Percentiles rank a stretch among this genome's conserved stretches.
phyloP scores from a whole-genome alignment of 1,140 invertebrate genomes.

The Brachionus paranguensis region DNA sequence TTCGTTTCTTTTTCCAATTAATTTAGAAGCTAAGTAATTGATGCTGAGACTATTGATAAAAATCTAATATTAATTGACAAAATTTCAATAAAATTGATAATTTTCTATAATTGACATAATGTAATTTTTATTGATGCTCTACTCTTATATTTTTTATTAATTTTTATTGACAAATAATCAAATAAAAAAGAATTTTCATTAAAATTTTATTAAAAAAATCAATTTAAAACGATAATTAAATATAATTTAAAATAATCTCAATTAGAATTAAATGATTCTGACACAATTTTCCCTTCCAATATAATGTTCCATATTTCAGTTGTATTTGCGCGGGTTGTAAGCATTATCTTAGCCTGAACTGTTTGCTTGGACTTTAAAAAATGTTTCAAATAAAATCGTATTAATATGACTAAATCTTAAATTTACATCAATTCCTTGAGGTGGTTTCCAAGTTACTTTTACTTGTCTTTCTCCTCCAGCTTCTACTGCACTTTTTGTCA shows the following conservation, averaged over 20 bases:
- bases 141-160: too few relatives aligned
- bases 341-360: background rate
- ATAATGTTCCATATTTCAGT: conserved; percentile 32
- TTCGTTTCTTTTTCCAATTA: too few relatives aligned
- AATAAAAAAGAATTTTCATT: too few relatives aligned
- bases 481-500: conserved; percentile 53
- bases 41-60: too few relatives aligned
- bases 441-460: conserved; percentile 52
- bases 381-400: background rate
- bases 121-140: too few relatives aligned
- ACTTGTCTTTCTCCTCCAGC: conserved; percentile 50
- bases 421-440: conserved; percentile 50
- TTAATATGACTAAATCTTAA: background rate
- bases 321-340: conserved; percentile 4
- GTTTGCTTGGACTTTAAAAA: background rate
- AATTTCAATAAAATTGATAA: too few relatives aligned
- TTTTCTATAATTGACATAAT: too few relatives aligned
- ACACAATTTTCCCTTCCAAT: conserved; percentile 18
- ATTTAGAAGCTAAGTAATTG: too few relatives aligned
- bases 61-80: too few relatives aligned
- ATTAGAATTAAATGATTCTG: conserved; percentile 23
- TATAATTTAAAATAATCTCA: background rate
- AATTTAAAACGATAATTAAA: background rate
- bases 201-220: background rate
- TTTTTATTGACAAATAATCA: too few relatives aligned